Percentiles rank a stretch among this genome's conserved stretches.
These are phyloP conservation scores for Rhinichthys klamathensis DNA, from an alignment of 2,113 vertebrate species.

Conservation along the genomic window DNA sequence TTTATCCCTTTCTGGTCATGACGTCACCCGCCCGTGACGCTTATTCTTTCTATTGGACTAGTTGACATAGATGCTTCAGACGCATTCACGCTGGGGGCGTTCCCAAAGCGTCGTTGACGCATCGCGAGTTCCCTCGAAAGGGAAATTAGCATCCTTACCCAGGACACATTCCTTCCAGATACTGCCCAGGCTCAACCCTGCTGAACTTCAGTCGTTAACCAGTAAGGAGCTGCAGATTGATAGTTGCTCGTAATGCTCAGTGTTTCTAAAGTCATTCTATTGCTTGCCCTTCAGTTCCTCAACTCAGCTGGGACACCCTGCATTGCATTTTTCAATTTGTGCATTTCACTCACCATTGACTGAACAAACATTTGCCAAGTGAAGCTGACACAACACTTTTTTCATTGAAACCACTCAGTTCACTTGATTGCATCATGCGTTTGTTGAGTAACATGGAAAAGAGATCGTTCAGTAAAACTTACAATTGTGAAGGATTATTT, in stretches of 20 bases:
- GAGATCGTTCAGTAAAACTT: not conserved
- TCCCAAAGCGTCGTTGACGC: too few relatives aligned
- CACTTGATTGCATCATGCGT: constrained; percentile 18
- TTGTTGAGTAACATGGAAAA: constrained; percentile 2
- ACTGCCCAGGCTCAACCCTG: not conserved
- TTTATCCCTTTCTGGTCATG: too few relatives aligned
- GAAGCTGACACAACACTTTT: constrained; percentile 9
- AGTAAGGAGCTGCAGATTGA: not conserved
- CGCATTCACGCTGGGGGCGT: too few relatives aligned
- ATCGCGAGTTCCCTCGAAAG: too few relatives aligned
- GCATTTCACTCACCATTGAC: constrained; percentile 15
- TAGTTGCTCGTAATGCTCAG: not conserved
- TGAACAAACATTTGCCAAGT: constrained; percentile 12
- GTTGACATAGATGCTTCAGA: too few relatives aligned
- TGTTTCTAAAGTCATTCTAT: too few relatives aligned
- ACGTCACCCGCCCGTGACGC: too few relatives aligned
- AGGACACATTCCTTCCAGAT: too few relatives aligned
- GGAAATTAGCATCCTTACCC: not conserved
- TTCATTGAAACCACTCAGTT: not conserved
- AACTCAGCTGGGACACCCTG: not conserved
- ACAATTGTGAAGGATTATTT: not conserved
- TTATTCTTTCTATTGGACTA: too few relatives aligned
- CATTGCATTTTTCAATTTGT: constrained; percentile 20
- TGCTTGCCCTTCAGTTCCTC: not conserved
- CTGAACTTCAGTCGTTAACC: not conserved